A percentile compares a stretch with the other conserved stretches of the same genome.
Evolutionary conservation across 2,797 vertebrate genomes (phyloP).

Genomic region (Helostoma temminkii): DNA sequence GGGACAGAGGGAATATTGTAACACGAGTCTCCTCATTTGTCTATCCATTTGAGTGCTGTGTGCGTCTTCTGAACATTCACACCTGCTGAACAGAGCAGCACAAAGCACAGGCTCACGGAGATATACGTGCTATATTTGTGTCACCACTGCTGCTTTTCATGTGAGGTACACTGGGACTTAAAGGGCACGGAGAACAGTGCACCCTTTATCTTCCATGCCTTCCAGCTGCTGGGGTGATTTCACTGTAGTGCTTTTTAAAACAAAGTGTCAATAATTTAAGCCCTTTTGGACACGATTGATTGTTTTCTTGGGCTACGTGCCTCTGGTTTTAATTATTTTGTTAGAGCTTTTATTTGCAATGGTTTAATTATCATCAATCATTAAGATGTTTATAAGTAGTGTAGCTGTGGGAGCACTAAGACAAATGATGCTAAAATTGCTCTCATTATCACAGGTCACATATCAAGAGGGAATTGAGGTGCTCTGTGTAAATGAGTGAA

Average conservation of each 20-base stretch:
- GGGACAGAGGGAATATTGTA: constrained; percentile 46
- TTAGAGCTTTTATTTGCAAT: constrained; percentile 73
- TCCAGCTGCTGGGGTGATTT: constrained; percentile 64
- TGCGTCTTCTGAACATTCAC: constrained; percentile 42
- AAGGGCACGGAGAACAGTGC: constrained; percentile 52
- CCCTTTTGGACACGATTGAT: constrained; percentile 64
- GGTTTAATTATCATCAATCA: constrained; percentile 86
- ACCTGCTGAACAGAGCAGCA: constrained; percentile 58
- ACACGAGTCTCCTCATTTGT: constrained; percentile 54
- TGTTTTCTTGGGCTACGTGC: constrained; percentile 37
- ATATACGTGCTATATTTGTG: constrained; percentile 33
- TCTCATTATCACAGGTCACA: constrained; percentile 80
- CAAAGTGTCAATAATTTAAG: constrained; percentile 70
- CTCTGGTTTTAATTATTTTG: constrained; percentile 83
- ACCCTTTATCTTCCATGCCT: constrained; percentile 46
- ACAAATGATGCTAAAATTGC: constrained; percentile 79
- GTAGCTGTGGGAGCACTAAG: constrained; percentile 63
- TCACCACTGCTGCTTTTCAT: constrained; percentile 20
- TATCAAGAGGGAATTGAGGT: constrained; percentile 72
- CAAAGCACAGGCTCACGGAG: constrained; percentile 24
- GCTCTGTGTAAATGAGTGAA: constrained; percentile 55
- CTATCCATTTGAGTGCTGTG: constrained; percentile 11
- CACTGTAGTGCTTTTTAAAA: constrained; percentile 57
- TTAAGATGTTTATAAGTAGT: constrained; percentile 81
- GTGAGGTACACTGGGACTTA: constrained; percentile 27